Evolutionary conservation across 1,140 invertebrate species (phyloP).

Genomic region (Drosophila teissieri): DNA sequence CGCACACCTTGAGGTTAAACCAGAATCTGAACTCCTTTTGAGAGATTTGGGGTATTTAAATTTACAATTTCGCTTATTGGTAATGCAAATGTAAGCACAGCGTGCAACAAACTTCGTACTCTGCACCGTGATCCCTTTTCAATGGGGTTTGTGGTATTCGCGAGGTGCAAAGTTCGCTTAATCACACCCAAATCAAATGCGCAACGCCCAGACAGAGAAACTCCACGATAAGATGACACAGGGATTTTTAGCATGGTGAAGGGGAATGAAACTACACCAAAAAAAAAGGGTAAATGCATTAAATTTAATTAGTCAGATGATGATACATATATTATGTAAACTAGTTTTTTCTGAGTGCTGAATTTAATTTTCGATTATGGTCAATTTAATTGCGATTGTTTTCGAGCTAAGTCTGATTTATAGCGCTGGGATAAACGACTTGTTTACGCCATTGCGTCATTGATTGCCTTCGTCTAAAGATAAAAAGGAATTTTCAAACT

Average conservation of each 20-base stretch:
- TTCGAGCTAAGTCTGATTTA: constrained; percentile 15
- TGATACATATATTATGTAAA: too few species aligned
- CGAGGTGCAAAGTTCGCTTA: constrained; percentile 68
- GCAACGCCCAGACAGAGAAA: constrained; percentile 26
- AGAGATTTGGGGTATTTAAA: constrained; percentile 33
- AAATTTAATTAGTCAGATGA: too few species aligned
- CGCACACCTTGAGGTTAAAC: neutral
- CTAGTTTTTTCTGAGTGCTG: neutral
- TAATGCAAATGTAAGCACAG: constrained; percentile 67
- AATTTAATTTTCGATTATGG: neutral
- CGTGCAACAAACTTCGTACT: constrained; percentile 53
- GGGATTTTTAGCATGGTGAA: neutral
- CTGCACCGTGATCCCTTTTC: constrained; percentile 49
- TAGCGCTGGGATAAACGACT: constrained; percentile 9
- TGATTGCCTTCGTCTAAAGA: constrained; percentile 6
- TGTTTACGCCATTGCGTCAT: constrained; percentile 39
- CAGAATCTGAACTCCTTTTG: constrained; percentile 1
- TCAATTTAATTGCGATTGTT: constrained; percentile 28
- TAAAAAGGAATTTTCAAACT: constrained; percentile 19
- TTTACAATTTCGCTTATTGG: constrained; percentile 57
- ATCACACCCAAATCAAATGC: constrained; percentile 70
- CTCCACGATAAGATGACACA: constrained; percentile 10
- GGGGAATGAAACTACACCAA: neutral
- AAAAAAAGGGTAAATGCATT: neutral
- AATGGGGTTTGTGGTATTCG: constrained; percentile 39